These are phyloP conservation scores for Portevinia maculata DNA, from an alignment of 2,888 invertebrate genomes.

Conservation along the genomic window DNA sequence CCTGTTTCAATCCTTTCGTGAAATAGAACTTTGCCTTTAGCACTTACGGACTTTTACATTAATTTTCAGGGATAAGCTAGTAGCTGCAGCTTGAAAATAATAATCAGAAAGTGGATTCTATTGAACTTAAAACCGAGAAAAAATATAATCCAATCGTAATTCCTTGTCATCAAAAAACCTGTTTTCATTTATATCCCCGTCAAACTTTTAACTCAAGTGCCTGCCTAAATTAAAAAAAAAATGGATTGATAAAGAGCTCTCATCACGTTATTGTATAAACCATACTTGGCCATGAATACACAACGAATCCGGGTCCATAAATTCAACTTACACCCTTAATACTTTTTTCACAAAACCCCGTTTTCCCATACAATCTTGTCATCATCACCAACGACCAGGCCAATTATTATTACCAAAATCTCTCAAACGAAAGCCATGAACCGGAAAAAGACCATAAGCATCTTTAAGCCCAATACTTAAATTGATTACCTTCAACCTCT, in stretches of 20 bases:
- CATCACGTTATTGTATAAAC: slow-evolving; percentile 10
- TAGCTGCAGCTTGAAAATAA: no score
- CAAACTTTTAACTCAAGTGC: slow-evolving; percentile 11
- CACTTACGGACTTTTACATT: no score
- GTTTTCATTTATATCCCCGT: neutral
- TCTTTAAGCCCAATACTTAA: slow-evolving; percentile 47
- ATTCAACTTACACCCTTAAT: slow-evolving; percentile 39
- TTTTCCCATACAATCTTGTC: slow-evolving; percentile 20
- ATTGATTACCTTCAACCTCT: slow-evolving; percentile 50
- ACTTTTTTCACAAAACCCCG: neutral
- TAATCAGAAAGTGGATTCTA: no score
- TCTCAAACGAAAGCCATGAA: neutral
- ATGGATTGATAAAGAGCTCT: neutral
- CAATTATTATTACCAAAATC: neutral
- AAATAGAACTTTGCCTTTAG: neutral
- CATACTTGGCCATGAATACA: slow-evolving; percentile 26
- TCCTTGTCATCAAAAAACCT: neutral
- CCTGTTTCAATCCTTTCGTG: neutral
- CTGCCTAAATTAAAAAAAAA: no score
- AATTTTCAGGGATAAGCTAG: no score
- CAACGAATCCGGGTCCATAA: slow-evolving; percentile 36
- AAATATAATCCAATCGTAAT: neutral
- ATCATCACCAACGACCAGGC: slow-evolving; percentile 26
- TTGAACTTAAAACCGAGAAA: neutral
- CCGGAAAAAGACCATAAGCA: neutral